Evolutionary conservation across 2,888 invertebrate genomes (phyloP).

Genomic region (Lochmaea crataegi): DNA sequence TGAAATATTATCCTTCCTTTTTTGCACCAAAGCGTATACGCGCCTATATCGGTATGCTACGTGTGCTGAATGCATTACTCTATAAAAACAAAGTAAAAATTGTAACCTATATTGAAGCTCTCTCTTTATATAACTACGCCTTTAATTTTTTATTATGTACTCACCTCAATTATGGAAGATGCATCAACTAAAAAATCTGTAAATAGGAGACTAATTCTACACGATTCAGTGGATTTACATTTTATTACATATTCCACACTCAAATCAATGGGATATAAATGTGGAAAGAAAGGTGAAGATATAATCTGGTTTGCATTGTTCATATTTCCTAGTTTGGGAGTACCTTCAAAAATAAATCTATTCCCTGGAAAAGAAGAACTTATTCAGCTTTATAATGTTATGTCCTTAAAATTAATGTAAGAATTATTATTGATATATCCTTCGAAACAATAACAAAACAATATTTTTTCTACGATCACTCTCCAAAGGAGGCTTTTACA

Average conservation of each 20-base stretch:
- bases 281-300: constrained; percentile 76
- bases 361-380: constrained; percentile 66
- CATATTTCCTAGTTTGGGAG: constrained; percentile 61
- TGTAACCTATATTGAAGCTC: no score
- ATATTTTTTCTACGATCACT: no score
- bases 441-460: no score
- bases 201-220: constrained; percentile 73
- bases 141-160: background rate
- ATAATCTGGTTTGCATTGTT: constrained; percentile 67
- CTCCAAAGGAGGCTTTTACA: no score
- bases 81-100: no score
- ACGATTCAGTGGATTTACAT: constrained; percentile 67
- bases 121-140: background rate
- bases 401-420: no score
- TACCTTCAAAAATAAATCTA: constrained; percentile 67
- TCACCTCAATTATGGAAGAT: constrained; percentile 75
- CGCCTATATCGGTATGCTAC: no score
- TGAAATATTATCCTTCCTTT: no score
- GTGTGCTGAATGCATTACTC: no score
- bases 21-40: no score
- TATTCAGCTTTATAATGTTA: no score
- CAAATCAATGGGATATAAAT: constrained; percentile 74
- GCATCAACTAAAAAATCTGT: constrained; percentile 76
- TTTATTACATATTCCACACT: constrained; percentile 74
- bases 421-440: no score